phyloP scores from a whole-genome alignment of 35 echinoderm and acorn worm genomes.

The Eucidaris tribuloides region DNA sequence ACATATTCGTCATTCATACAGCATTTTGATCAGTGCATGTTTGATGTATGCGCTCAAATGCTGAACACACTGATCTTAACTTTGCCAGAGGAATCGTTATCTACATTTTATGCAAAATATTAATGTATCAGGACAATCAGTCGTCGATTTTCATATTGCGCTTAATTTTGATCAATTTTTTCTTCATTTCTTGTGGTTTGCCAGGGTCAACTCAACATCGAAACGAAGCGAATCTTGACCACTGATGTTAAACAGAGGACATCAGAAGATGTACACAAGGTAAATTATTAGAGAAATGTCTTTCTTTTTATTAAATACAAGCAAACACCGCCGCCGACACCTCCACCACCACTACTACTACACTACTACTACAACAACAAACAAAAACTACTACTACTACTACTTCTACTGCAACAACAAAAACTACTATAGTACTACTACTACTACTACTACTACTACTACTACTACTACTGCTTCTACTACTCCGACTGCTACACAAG shows the following conservation, averaged over 20 bases:
- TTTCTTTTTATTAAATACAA: not conserved
- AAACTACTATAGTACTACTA: not conserved
- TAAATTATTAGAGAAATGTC: slow-evolving; percentile 1
- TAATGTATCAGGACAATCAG: not conserved
- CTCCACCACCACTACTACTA: not conserved
- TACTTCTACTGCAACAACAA: not conserved
- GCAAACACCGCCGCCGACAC: not conserved
- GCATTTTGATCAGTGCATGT: not conserved
- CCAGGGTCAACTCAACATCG: slow-evolving; percentile 42
- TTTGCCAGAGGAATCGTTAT: no score
- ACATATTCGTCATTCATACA: not conserved
- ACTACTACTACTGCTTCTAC: no score
- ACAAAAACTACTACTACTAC: no score
- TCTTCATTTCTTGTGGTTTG: not conserved
- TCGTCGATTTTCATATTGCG: not conserved
- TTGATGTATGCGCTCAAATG: no score
- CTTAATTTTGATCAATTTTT: not conserved
- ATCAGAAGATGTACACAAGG: slow-evolving; percentile 45
- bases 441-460: not conserved
- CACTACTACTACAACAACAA: not conserved
- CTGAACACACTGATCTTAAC: no score
- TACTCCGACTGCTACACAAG: no score
- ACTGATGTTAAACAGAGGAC: slow-evolving; percentile 34
- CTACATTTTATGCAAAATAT: no score
- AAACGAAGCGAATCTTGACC: slow-evolving; percentile 52